Evolutionary conservation across 30 jellyfish, hydroid and myxozoan species (phyloP).

Genomic region (Mastigias papua): DNA sequence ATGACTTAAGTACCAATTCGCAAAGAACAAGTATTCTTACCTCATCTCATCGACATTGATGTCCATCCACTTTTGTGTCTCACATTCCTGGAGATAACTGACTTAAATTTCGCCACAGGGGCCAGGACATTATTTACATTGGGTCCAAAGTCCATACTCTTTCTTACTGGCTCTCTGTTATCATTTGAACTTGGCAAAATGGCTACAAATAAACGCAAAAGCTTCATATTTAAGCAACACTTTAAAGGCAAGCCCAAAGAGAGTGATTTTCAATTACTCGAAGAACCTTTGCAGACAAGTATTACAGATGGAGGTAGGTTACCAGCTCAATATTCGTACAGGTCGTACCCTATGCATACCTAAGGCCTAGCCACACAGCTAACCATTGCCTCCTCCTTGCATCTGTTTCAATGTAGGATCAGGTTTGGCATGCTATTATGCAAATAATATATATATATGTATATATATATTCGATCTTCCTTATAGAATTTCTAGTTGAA

Average conservation of each 20-base stretch:
- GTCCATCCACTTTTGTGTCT: neutral
- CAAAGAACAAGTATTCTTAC: no score
- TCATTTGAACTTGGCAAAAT: no score
- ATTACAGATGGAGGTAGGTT: conserved; percentile 90
- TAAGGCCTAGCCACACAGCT: no score
- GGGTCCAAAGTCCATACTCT: conserved; percentile 27
- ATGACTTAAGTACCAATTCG: no score
- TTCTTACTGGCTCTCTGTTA: neutral
- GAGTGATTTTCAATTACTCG: conserved; percentile 75
- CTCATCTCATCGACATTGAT: no score
- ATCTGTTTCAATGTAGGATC: no score
- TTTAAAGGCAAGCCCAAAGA: conserved; percentile 91
- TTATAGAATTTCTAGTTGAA: conserved; percentile 88
- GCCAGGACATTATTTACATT: neutral
- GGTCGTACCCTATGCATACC: no score
- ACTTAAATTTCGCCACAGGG: neutral
- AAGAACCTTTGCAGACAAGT: conserved; percentile 68
- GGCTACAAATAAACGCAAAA: conserved; percentile 47
- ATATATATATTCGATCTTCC: neutral
- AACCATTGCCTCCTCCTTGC: no score
- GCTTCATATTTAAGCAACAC: conserved; percentile 75
- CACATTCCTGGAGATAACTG: neutral
- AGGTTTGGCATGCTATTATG: no score
- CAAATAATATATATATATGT: no score
- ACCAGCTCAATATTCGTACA: neutral